Evolutionary conservation across 1,140 invertebrate genomes (phyloP), one percentile per base, ranked within the genome.

Genomic region (Lanistes nyassanus): DNA sequence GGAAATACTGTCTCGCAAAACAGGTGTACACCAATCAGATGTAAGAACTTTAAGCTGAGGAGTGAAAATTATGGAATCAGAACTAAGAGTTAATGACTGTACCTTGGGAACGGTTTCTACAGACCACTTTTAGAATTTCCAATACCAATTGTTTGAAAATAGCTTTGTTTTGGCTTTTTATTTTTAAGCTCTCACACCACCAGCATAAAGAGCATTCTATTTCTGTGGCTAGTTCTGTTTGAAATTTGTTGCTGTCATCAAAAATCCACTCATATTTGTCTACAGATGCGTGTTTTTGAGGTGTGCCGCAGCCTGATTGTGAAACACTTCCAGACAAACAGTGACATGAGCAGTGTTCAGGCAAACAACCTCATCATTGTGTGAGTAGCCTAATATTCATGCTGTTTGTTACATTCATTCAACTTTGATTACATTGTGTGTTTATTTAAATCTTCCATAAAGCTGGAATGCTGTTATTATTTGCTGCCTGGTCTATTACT

Each of bases 221-320:
- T 47, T 47, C 19, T 1, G 9, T 6, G 1, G 42, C 42, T 47
- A 1, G 19, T 16, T 16, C 36, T 34, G 34, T 66, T 69, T n/a
- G 13, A 19, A 26, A 42, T 47, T 39, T 1, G 6, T 47, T 51
- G 23, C 36, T 5, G 39, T 21, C 47, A 5, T 42, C 47, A 19
- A 16, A 34, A 23, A 66, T 9, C 26, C 26, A 37, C 37, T 37
- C 36, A 4, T 51, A 26, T 74, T 74, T 37, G 75, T 60, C 80
- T 84, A 42, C 78, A 88, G 87, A 82, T 90, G 70, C 78, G 86
- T 62, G 81, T 90, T 23, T 86, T 89, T 82, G 88, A 90, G 83
- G 83, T 85, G 13, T 85, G 85, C 74, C 84, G 82, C 66, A 82
- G 85, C 29, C 85, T 83, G 62, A 86, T 90, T 53, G 83, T 84